Conservation (phyloP, 2,888 invertebrate species). For the Synergus itoensis region DNA sequence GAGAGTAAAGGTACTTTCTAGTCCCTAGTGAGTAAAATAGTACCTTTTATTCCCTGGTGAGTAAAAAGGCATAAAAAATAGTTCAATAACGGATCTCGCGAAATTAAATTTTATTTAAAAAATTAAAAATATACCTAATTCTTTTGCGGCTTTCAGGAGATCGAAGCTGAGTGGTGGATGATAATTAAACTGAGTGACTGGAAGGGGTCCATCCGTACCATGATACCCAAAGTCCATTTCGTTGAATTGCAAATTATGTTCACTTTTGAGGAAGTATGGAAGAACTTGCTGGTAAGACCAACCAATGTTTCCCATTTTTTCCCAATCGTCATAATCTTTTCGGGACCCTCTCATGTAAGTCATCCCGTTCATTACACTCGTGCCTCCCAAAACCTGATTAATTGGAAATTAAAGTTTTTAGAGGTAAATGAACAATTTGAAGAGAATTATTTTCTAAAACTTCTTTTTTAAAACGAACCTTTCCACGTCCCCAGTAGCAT, state of each 20-base stretch:
- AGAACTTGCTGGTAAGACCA: slow-evolving; percentile 94
- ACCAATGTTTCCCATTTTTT: slow-evolving; percentile 89
- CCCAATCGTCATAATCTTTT: slow-evolving; percentile 93
- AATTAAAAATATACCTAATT: slow-evolving; percentile 80
- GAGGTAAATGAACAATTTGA: too few relatives aligned
- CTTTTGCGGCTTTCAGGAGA: slow-evolving; percentile 87
- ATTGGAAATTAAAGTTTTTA: not conserved
- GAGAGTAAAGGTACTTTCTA: too few relatives aligned
- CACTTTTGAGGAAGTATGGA: slow-evolving; percentile 92
- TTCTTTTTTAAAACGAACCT: slow-evolving; percentile 78
- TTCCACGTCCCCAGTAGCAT: slow-evolving; percentile 92
- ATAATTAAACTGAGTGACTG: slow-evolving; percentile 90
- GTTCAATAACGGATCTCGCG: not conserved
- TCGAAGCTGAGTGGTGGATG: slow-evolving; percentile 90
- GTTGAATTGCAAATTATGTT: slow-evolving; percentile 86
- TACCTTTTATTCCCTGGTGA: too few relatives aligned
- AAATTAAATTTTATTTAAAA: not conserved
- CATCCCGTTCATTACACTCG: slow-evolving; percentile 96
- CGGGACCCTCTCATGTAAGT: slow-evolving; percentile 95
- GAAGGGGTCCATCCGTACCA: slow-evolving; percentile 86
- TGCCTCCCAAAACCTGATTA: slow-evolving; percentile 89
- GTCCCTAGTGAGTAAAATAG: too few relatives aligned
- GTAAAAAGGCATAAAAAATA: too few relatives aligned
- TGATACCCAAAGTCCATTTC: slow-evolving; percentile 88
- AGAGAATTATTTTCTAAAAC: too few relatives aligned